phyloP scores from a whole-genome alignment of 2,888 invertebrate species.

The Drosophila vallismaia region DNA sequence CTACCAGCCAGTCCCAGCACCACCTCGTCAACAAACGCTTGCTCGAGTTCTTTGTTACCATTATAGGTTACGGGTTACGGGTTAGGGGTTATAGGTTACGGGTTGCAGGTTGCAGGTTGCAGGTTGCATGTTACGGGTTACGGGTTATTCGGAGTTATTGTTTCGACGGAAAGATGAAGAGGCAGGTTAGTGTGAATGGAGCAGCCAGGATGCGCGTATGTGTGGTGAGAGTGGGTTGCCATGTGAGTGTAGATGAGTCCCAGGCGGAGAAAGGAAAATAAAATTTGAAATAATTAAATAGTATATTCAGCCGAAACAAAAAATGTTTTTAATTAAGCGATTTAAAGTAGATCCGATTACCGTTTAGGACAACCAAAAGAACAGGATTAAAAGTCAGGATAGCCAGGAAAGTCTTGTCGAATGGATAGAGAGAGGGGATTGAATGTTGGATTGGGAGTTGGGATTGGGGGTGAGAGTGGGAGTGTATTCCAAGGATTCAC shows the following conservation, averaged over 20 bases:
- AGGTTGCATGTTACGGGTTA: background rate
- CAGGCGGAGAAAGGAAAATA: slow-evolving; percentile 35
- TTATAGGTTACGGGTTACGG: slow-evolving; percentile 14
- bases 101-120: background rate
- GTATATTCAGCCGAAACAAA: background rate
- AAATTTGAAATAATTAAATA: slow-evolving; percentile 34
- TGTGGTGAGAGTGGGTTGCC: background rate
- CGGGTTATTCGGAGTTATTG: slow-evolving; percentile 16
- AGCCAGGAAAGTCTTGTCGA: background rate
- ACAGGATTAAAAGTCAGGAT: background rate
- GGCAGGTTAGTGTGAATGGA: slow-evolving; percentile 22
- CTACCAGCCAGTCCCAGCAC: slow-evolving; percentile 61
- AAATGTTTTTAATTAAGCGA: background rate
- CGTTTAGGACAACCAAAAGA: background rate
- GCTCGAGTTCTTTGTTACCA: slow-evolving; percentile 69
- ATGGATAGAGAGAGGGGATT: background rate
- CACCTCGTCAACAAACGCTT: slow-evolving; percentile 69
- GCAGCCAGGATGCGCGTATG: background rate
- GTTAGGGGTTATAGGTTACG: slow-evolving; percentile 17
- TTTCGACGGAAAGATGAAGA: slow-evolving; percentile 5
- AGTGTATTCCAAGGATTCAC: background rate
- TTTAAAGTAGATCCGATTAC: no score
- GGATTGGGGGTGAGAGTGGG: background rate
- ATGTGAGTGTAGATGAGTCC: slow-evolving; percentile 11
- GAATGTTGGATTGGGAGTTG: no score